Percentiles rank a stretch among this genome's conserved stretches.
phyloP scores from a whole-genome alignment of 2,888 invertebrate genomes.

The Harpalus rufipes region DNA sequence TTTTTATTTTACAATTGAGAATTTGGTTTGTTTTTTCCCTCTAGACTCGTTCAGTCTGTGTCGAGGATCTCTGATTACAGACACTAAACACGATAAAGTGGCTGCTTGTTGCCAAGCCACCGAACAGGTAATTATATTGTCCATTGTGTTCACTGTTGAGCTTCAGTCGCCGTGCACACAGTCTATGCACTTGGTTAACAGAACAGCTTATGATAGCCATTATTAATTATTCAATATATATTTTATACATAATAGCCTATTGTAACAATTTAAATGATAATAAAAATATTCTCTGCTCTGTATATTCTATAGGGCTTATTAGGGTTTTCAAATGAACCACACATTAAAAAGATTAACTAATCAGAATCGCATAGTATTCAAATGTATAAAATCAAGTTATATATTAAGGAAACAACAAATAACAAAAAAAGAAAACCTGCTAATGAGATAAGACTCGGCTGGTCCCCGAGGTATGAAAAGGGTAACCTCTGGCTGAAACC shows the following conservation, averaged over 20 bases:
- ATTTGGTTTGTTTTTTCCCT: slow-evolving; percentile 35
- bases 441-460: slow-evolving; percentile 54
- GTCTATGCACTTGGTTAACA: slow-evolving; percentile 65
- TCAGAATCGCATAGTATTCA: slow-evolving; percentile 31
- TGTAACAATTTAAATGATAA: slow-evolving; percentile 73
- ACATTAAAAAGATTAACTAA: slow-evolving; percentile 16
- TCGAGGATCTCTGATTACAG: slow-evolving; percentile 65
- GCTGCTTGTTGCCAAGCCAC: slow-evolving; percentile 32
- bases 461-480: slow-evolving; percentile 57
- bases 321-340: slow-evolving; percentile 61
- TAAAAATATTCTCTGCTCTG: slow-evolving; percentile 76
- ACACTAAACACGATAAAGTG: slow-evolving; percentile 66
- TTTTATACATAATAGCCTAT: slow-evolving; percentile 69
- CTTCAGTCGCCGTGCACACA: slow-evolving; percentile 59
- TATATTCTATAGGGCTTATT: slow-evolving; percentile 75
- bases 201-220: slow-evolving; percentile 64
- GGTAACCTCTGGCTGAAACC: slow-evolving; percentile 69
- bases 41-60: slow-evolving; percentile 67
- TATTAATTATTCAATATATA: slow-evolving; percentile 62
- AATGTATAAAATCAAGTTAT: slow-evolving; percentile 4
- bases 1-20: slow-evolving; percentile 74
- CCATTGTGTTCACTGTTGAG: slow-evolving; percentile 66
- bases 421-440: neutral
- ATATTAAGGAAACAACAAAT: slow-evolving; percentile 16
- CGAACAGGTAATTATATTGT: slow-evolving; percentile 63